phyloP scores from a whole-genome alignment of 2,797 vertebrate genomes.

The Hybognathus amarus region DNA sequence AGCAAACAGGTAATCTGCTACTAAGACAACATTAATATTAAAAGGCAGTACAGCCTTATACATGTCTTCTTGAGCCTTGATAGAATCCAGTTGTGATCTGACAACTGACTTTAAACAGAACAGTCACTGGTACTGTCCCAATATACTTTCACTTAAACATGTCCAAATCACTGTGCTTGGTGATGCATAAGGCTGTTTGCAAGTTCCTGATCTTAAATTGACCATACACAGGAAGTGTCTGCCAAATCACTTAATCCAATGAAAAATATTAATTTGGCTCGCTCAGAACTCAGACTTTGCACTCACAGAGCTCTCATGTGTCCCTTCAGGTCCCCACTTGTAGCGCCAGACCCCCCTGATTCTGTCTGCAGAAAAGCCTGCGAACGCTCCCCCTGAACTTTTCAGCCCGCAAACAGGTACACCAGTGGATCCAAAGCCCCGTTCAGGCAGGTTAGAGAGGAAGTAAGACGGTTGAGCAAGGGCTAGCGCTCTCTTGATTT shows the following conservation, averaged over 20 bases:
- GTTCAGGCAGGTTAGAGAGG: conserved; percentile 93
- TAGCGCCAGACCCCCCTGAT: conserved; percentile 68
- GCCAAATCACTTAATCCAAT: neutral
- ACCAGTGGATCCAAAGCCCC: conserved; percentile 91
- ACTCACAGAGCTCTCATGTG: conserved; percentile 91
- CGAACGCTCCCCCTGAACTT: conserved; percentile 89
- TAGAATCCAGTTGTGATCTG: neutral
- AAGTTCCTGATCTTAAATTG: neutral
- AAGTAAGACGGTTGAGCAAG: conserved; percentile 92
- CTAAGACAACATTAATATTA: neutral
- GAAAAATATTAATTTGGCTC: neutral
- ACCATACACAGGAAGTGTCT: neutral
- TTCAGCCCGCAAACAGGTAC: conserved; percentile 95
- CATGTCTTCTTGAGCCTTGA: neutral
- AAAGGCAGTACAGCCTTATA: neutral
- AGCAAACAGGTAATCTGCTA: conserved; percentile 14
- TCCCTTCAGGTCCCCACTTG: conserved; percentile 88
- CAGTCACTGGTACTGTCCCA: neutral
- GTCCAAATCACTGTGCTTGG: neutral
- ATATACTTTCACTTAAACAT: conserved; percentile 2
- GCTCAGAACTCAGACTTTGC: conserved; percentile 86
- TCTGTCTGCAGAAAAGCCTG: conserved; percentile 82
- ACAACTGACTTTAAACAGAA: neutral
- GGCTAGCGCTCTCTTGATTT: conserved; percentile 80
- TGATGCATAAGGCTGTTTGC: neutral